phyloP scores from a whole-genome alignment of 2,797 vertebrate species.

The Rhinogobio ventralis region DNA sequence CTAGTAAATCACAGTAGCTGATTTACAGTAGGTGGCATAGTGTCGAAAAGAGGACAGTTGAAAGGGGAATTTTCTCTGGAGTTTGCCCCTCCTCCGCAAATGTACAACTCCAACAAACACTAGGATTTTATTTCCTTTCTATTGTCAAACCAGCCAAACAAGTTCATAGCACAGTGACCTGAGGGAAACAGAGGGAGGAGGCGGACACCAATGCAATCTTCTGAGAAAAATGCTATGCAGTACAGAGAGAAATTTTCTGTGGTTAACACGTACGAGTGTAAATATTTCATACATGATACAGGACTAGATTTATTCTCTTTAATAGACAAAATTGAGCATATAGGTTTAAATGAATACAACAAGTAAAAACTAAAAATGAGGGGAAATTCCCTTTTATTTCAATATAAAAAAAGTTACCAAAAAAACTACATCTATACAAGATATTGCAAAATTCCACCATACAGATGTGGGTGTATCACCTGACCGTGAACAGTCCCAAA shows the following conservation, averaged over 20 bases:
- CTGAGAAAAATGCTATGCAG: conserved; percentile 21
- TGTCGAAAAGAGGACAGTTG: conserved; percentile 25
- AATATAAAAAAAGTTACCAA: conserved; percentile 22
- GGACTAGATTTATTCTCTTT: not conserved
- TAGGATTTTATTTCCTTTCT: conserved; percentile 79
- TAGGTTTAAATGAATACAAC: not conserved
- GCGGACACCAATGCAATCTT: conserved; percentile 24
- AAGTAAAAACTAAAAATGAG: conserved; percentile 9
- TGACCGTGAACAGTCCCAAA: conserved; percentile 8
- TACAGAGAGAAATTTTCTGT: not conserved
- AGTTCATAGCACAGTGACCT: conserved; percentile 74
- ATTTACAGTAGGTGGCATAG: not conserved
- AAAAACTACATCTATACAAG: conserved; percentile 19
- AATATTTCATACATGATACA: not conserved
- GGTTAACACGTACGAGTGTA: not conserved
- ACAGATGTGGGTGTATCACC: not conserved
- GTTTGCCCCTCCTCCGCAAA: conserved; percentile 57
- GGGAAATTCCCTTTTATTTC: conserved; percentile 35
- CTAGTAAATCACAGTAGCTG: not conserved
- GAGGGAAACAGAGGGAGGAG: conserved; percentile 42
- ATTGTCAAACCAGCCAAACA: conserved; percentile 80
- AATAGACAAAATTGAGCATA: not conserved
- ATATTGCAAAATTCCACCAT: not conserved
- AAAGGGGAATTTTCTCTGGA: conserved; percentile 43
- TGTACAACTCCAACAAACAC: conserved; percentile 68